A percentile compares a stretch with the other conserved stretches of the same genome.
Evolutionary conservation across 1,140 invertebrate genomes (phyloP).

Genomic region (Cydia amplana): DNA sequence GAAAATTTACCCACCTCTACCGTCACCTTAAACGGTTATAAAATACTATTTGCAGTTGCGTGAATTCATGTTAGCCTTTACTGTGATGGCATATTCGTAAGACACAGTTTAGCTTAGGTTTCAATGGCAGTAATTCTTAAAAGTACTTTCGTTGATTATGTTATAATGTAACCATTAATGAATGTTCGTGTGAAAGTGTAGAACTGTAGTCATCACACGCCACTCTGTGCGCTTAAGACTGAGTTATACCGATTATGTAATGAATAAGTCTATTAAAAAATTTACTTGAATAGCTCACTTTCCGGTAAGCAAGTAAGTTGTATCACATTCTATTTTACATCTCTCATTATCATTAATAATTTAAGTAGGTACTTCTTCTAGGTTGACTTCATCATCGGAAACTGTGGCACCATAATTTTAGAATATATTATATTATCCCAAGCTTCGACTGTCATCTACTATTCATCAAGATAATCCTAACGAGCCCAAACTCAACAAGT

Average conservation of each 20-base stretch:
- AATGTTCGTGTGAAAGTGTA: constrained; percentile 6
- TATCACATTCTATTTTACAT: background rate
- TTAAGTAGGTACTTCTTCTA: no score
- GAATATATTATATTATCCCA: no score
- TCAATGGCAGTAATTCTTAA: background rate
- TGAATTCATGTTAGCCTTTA: background rate
- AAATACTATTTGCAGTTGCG: no score
- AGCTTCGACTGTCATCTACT: no score
- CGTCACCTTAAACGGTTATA: no score
- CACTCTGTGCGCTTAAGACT: background rate
- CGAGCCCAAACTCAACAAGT: no score
- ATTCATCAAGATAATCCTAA: no score
- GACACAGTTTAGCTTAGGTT: no score
- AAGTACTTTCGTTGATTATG: background rate
- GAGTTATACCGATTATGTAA: background rate
- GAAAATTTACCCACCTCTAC: no score
- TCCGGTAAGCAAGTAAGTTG: background rate
- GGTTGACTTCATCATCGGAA: no score
- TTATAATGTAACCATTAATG: background rate
- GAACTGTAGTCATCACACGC: constrained; percentile 14
- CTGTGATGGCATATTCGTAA: background rate
- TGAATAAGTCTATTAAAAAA: background rate
- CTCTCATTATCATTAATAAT: background rate
- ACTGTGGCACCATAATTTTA: no score
- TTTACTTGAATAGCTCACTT: background rate